Conservation (phyloP, 1,140 invertebrate species). For the Proales similis region DNA sequence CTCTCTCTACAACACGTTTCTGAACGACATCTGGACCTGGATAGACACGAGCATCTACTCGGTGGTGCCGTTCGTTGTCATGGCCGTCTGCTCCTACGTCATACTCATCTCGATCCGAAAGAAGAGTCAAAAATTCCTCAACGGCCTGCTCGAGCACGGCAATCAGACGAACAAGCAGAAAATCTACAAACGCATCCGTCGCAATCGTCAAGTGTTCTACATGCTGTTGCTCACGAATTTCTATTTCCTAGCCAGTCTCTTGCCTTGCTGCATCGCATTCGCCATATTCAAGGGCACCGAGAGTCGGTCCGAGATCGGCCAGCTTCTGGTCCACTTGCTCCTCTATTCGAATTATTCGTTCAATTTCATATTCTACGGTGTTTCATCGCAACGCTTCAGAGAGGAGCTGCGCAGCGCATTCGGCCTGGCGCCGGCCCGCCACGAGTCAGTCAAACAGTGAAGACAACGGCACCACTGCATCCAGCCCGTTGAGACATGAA, state of each 20-base stretch:
- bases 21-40: slow-evolving; percentile 26
- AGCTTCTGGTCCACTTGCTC: slow-evolving; percentile 7
- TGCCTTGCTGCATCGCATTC: slow-evolving; percentile 22
- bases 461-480: no score
- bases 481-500: no score
- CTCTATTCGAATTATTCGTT: slow-evolving; percentile 28
- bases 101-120: slow-evolving; percentile 19
- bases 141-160: slow-evolving; percentile 10
- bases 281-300: slow-evolving; percentile 21
- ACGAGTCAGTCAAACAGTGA: no score
- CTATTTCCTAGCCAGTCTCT: slow-evolving; percentile 10
- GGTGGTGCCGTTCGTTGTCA: slow-evolving; percentile 24
- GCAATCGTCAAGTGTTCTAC: slow-evolving; percentile 24
- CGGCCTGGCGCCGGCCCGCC: no score
- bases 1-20: not conserved
- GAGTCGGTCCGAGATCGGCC: slow-evolving; percentile 11
- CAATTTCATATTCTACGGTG: slow-evolving; percentile 32
- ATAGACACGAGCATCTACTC: slow-evolving; percentile 31
- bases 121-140: slow-evolving; percentile 25
- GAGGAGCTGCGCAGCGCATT: no score
- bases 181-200: slow-evolving; percentile 20
- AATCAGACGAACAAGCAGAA: slow-evolving; percentile 16
- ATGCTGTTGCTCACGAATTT: slow-evolving; percentile 37
- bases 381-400: slow-evolving; percentile 26
- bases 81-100: slow-evolving; percentile 13